Evolutionary conservation across 2,797 vertebrate species (phyloP).

Genomic region (Tamandua tetradactyla): DNA sequence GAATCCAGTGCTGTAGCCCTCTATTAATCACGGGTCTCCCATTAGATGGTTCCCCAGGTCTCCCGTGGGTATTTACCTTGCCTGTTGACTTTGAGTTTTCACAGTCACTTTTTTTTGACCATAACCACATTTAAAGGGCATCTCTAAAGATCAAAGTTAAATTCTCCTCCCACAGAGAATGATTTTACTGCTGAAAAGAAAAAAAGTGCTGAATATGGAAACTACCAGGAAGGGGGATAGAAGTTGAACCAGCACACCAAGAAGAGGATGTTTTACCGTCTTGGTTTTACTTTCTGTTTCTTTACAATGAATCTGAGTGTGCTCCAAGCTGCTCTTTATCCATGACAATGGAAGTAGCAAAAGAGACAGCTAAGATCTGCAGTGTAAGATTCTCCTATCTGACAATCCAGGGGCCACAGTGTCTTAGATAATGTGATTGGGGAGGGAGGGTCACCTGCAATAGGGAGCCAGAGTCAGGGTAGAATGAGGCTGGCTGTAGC

Average conservation of each 20-base stretch:
- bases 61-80: conserved; percentile 43
- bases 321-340: conserved; percentile 64
- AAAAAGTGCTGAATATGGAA: conserved; percentile 66
- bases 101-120: conserved; percentile 78
- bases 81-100: conserved; percentile 69
- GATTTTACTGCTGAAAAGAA: conserved; percentile 69
- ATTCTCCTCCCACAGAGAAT: conserved; percentile 81
- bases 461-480: not conserved
- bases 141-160: conserved; percentile 83
- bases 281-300: conserved; percentile 45
- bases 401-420: not conserved
- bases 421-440: not conserved
- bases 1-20: not conserved
- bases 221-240: conserved; percentile 35
- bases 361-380: not conserved
- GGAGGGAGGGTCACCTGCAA: not conserved
- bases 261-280: not conserved
- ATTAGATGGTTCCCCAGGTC: not conserved
- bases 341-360: not conserved
- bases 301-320: conserved; percentile 66
- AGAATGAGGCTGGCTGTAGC: not conserved
- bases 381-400: not conserved
- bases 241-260: not conserved
- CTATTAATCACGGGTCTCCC: not conserved
- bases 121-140: conserved; percentile 84